These are phyloP conservation scores for Cheilinus undulatus DNA, from an alignment of 2,113 vertebrate genomes.

Conservation along the genomic window DNA sequence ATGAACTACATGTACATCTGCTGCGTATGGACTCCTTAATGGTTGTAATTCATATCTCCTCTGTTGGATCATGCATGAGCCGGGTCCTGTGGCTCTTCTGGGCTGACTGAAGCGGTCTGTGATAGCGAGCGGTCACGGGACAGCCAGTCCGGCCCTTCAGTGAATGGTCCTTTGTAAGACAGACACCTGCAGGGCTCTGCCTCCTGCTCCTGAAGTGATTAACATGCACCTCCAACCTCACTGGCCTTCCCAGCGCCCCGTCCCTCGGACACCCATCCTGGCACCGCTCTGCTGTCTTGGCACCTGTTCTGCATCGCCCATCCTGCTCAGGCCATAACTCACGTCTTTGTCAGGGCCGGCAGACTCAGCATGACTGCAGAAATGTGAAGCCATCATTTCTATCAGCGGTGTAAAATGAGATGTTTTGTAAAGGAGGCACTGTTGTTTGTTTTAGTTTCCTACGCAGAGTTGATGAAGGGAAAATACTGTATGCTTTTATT, in stretches of 20 bases:
- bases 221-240: slow-evolving; percentile 79
- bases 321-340: slow-evolving; percentile 67
- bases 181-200: slow-evolving; percentile 80
- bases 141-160: slow-evolving; percentile 41
- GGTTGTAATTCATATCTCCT: slow-evolving; percentile 18
- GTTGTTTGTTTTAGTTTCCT: not conserved
- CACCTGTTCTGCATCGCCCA: slow-evolving; percentile 73
- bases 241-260: slow-evolving; percentile 45
- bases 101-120: slow-evolving; percentile 55
- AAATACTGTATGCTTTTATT: not conserved
- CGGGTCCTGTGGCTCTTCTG: slow-evolving; percentile 18
- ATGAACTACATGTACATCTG: not conserved
- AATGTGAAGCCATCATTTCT: slow-evolving; percentile 41
- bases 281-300: slow-evolving; percentile 59
- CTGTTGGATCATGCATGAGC: slow-evolving; percentile 26
- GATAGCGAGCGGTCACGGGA: slow-evolving; percentile 39
- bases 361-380: slow-evolving; percentile 33
- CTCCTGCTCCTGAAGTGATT: slow-evolving; percentile 73
- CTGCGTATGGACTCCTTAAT: not conserved
- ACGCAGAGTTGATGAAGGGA: not conserved
- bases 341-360: slow-evolving; percentile 65
- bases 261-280: slow-evolving; percentile 61
- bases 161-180: slow-evolving; percentile 82
- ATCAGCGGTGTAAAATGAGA: slow-evolving; percentile 38
- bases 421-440: slow-evolving; percentile 22